Conservation (phyloP, 2,888 invertebrate species). For the Cataglyphis livida region DNA sequence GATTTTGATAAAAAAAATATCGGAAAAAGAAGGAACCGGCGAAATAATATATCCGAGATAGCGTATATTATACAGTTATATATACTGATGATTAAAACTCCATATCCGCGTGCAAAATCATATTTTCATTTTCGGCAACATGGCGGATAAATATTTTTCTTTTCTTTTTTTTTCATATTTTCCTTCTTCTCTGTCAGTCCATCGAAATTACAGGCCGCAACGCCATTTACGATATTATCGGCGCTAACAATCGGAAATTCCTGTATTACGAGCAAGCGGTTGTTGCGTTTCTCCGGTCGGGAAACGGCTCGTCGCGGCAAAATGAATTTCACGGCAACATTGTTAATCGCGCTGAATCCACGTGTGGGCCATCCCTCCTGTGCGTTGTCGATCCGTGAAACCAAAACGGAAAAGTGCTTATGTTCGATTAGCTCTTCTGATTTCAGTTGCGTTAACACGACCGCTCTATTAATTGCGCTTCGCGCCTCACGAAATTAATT, state of each 20-base stretch:
- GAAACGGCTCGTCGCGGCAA: conserved; percentile 53
- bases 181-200: background rate
- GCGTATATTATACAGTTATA: conserved; percentile 18
- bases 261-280: conserved; percentile 59
- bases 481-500: conserved; percentile 25
- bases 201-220: conserved; percentile 34
- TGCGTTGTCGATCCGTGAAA: conserved; percentile 24
- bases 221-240: conserved; percentile 59
- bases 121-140: background rate
- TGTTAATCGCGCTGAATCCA: conserved; percentile 43
- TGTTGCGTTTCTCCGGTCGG: conserved; percentile 52
- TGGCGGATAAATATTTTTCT: background rate
- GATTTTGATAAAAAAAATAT: conserved; percentile 66
- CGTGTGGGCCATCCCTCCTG: background rate
- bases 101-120: background rate
- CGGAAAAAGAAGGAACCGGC: conserved; percentile 34
- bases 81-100: conserved; percentile 61
- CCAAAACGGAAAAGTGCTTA: conserved; percentile 38
- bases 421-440: conserved; percentile 33
- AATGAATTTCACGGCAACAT: conserved; percentile 72
- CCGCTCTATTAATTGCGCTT: conserved; percentile 17
- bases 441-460: conserved; percentile 8
- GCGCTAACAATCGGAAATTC: conserved; percentile 74
- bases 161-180: conserved; percentile 3
- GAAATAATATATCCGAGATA: conserved; percentile 43